Evolutionary conservation across 1,140 invertebrate species (phyloP), one percentile per base, ranked within the genome.

Genomic region (Rhopalosiphum maidis): DNA sequence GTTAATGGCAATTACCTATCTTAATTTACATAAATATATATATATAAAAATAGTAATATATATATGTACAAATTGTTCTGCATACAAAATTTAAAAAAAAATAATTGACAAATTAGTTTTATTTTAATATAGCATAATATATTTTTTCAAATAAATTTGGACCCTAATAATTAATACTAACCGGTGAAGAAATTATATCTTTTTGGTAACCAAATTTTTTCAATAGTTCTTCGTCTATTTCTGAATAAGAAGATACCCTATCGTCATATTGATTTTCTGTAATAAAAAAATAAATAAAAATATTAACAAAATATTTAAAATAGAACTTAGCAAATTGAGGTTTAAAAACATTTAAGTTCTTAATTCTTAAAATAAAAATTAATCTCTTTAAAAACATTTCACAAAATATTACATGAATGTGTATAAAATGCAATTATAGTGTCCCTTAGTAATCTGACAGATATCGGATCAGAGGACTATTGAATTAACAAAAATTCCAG

Each of bases 221-320:
- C 23, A 93, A 55, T 85, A 93, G 43, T 54, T 93, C 77, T 9
- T 93, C 91, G n/a, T 93, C 91, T 54, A 93, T 55, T 43, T 83
- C 77, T 41, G 68, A 93, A 55, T 21, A 93, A 6, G 91, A 93
- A 93, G 91, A 93, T 6, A 93, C 22, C 5, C 23, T n/a, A 86
- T 86, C 46, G 7, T 93, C 91, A 51, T 37, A 54, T 30, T 83
- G 35, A 51, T 86, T 86, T 86, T 93, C 91, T 93, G 35, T 55
- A 93, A 85, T 55, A 89, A 89, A 55, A 41, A 37, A 37, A 23
- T 60, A 60, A 25, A 60, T 25, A 25, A 25, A 60, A 60, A 60
- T 30, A 60, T 60, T 60, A 25, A 60, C 25, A 60, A 83, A 41
- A 85, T 85, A 85, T 43, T 85, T 85, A 85, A 85, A 85, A 37